Base-by-base conservation (phyloP, 1,140 invertebrate genomes). In the Oryctes rhinoceros region DNA sequence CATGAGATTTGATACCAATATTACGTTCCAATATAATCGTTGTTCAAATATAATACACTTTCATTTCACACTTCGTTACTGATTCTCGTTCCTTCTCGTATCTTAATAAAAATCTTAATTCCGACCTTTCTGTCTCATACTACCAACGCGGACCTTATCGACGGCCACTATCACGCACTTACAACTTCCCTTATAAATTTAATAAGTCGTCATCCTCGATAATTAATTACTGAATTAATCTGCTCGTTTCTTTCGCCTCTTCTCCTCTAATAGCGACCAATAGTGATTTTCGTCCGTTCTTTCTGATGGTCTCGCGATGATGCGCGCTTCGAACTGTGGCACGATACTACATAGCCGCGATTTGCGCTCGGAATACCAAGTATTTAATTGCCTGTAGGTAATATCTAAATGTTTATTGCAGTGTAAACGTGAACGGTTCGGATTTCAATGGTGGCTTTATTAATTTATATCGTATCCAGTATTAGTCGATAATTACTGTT, bases 31-130 rank as follows among this genome's bases (percentile, higher is more conserved):
- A 71, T 71, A 71, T 71, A 71, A 71, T 71, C 65, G 37, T 24
- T 71, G 65, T 71, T 71, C 65, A 71, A 71, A 71, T 30, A 71
- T 71, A 71, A 71, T 71, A 71, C 65, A 10, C 65, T 71, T 24
- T 71, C 65, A 71, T 71, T 71, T 71, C 65, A 35, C 65, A 71
- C 65, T 71, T 71, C 65, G 65, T 71, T 71, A 71, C 65, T 71
- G 65, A 71, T 71, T 71, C 65, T 24, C 65, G 65, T 71, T 71
- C 18, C 65, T 24, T 37, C 65, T 13, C 24, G 24, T 71, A 71
- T 71, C 65, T 71, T 71, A 71, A 71, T 71, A 71, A 71, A 71
- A 71, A 71, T 71, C 65, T 71, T 71, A 71, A 71, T 71, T 71
- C 65, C 65, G 65, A 71, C 65, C 20, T 71, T 71, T 71, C 65